A percentile compares a stretch with the other conserved stretches of the same genome.
These are phyloP conservation scores for Patiria pectinifera DNA, from an alignment of 53 echinoderm and acorn worm genomes.

Conservation along the genomic window DNA sequence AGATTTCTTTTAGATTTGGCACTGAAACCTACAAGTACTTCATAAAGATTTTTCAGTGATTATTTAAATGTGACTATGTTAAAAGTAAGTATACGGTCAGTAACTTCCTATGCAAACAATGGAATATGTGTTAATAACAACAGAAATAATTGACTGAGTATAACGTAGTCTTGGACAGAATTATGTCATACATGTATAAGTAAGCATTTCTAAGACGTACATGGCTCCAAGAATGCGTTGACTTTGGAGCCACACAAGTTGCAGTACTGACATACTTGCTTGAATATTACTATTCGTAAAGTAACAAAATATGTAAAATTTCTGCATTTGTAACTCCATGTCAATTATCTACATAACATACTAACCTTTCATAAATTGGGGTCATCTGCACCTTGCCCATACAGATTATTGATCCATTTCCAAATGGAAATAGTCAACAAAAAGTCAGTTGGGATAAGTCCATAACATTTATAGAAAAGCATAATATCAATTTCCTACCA, in stretches of 20 bases:
- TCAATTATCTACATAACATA: too few relatives aligned
- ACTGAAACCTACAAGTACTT: background rate
- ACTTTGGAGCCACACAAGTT: too few relatives aligned
- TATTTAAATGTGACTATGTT: background rate
- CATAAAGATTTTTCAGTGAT: background rate
- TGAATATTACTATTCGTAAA: too few relatives aligned
- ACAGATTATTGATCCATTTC: background rate
- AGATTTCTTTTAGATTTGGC: background rate
- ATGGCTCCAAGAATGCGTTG: background rate
- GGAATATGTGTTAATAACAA: slow-evolving; percentile 39
- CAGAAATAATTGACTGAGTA: background rate
- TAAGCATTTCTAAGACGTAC: background rate
- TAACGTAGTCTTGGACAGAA: background rate
- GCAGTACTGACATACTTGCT: too few relatives aligned
- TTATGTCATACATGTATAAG: background rate
- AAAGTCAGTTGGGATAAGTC: background rate
- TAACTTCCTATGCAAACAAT: slow-evolving; percentile 57
- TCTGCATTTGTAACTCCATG: background rate
- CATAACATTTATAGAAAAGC: background rate
- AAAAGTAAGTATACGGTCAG: background rate
- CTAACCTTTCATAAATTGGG: too few relatives aligned
- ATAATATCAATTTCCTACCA: background rate
- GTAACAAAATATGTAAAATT: background rate
- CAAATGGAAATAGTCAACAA: background rate
- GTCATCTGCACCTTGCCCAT: too few relatives aligned